These are phyloP conservation scores for Dolomedes plantarius DNA, from an alignment of 2,888 invertebrate genomes.

Conservation along the genomic window DNA sequence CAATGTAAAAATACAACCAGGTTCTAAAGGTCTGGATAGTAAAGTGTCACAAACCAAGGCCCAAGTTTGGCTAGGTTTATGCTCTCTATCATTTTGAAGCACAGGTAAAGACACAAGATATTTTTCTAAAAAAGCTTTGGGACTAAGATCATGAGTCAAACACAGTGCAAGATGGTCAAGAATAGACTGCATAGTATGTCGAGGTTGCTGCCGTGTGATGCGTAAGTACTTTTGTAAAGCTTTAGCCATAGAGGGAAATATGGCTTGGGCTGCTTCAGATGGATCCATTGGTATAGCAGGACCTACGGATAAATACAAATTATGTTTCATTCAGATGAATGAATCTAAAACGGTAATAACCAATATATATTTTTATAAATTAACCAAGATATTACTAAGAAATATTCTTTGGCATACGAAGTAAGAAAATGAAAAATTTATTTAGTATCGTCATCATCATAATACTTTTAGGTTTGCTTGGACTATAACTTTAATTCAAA, in stretches of 20 bases:
- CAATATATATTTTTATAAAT: no score
- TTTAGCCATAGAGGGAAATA: constrained; percentile 96
- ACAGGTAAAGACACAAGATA: constrained; percentile 92
- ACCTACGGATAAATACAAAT: constrained; percentile 77
- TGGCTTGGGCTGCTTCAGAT: constrained; percentile 96
- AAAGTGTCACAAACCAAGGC: constrained; percentile 94
- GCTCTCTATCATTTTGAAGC: constrained; percentile 87
- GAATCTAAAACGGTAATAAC: no score
- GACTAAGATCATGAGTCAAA: constrained; percentile 93
- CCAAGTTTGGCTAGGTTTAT: constrained; percentile 92
- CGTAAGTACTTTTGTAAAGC: constrained; percentile 97
- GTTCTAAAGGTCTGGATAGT: constrained; percentile 88
- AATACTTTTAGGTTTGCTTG: no score
- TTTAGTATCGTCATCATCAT: no score
- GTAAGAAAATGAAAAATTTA: no score
- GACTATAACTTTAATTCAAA: no score
- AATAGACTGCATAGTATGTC: constrained; percentile 95
- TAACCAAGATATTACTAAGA: no score
- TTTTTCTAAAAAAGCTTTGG: constrained; percentile 95
- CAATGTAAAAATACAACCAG: constrained; percentile 91
- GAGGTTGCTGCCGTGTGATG: constrained; percentile 95
- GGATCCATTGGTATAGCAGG: constrained; percentile 93
- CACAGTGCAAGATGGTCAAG: constrained; percentile 92
- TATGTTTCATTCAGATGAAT: not conserved
- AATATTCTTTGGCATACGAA: no score